Evolutionary conservation across 1,140 invertebrate genomes (phyloP).

Genomic region (Trichonephila clavata): DNA sequence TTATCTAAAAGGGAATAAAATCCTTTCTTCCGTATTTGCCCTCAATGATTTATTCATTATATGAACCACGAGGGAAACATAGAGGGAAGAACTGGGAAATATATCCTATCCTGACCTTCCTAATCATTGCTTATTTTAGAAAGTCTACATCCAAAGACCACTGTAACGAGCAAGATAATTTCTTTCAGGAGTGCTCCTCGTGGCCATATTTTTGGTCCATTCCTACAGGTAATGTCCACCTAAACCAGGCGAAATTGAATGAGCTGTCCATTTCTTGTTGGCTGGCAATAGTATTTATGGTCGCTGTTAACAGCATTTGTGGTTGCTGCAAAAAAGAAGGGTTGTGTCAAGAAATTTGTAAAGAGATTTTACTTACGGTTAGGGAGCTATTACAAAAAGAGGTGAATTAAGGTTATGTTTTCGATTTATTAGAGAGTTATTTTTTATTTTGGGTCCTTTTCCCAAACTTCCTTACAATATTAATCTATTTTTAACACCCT

Average conservation of each 20-base stretch:
- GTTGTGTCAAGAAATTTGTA: neutral
- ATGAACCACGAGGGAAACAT: neutral
- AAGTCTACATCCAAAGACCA: neutral
- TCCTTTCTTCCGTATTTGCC: neutral
- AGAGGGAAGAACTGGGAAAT: neutral
- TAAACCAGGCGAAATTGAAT: neutral
- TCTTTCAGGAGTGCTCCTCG: neutral
- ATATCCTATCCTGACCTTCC: neutral
- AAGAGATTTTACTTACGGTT: neutral
- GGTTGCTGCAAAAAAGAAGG: neutral
- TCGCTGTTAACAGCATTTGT: neutral
- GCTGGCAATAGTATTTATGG: neutral
- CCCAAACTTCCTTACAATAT: no score
- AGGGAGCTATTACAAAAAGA: no score
- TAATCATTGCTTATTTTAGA: neutral
- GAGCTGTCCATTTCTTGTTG: conserved; percentile 1
- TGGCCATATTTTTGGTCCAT: neutral
- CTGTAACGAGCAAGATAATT: neutral
- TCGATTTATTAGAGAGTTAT: no score
- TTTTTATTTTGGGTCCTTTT: no score
- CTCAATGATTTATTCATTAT: neutral
- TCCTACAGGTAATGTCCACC: conserved; percentile 15
- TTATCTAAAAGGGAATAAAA: neutral
- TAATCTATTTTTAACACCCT: no score
- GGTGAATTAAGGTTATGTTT: no score